Percentiles rank a stretch among this genome's conserved stretches.
These are phyloP conservation scores for Neoascia interrupta DNA, from an alignment of 2,888 invertebrate species.

Conservation along the genomic window DNA sequence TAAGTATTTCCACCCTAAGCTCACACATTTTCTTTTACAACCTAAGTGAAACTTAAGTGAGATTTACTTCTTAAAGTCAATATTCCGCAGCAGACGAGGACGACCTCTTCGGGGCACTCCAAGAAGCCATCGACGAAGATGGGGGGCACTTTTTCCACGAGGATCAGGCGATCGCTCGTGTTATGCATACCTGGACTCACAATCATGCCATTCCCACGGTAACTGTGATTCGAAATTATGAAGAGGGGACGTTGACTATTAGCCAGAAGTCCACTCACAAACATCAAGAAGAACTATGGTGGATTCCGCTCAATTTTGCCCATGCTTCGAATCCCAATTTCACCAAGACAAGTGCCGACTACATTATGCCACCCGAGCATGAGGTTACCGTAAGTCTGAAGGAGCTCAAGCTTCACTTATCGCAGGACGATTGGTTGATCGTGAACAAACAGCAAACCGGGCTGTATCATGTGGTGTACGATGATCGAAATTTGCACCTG, in stretches of 20 bases:
- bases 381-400: constrained; percentile 72
- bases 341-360: constrained; percentile 73
- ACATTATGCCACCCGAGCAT: constrained; percentile 75
- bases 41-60: constrained; percentile 52
- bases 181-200: constrained; percentile 84
- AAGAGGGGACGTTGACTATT: constrained; percentile 80
- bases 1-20: constrained; percentile 72
- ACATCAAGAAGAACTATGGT: constrained; percentile 73
- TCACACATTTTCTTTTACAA: constrained; percentile 14
- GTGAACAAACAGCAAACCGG: constrained; percentile 78
- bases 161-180: constrained; percentile 78
- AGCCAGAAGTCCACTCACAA: constrained; percentile 79
- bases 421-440: constrained; percentile 76
- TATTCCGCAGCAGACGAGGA: constrained; percentile 76
- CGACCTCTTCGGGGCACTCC: constrained; percentile 75
- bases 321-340: constrained; percentile 73
- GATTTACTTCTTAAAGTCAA: constrained; percentile 75
- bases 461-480: constrained; percentile 86
- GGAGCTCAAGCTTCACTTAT: constrained; percentile 73
- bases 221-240: constrained; percentile 81
- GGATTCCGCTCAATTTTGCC: constrained; percentile 78
- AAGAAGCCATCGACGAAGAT: constrained; percentile 73
- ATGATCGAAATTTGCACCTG: constrained; percentile 83
- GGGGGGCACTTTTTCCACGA: constrained; percentile 68
- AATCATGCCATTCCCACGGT: constrained; percentile 83